These are phyloP conservation scores for Capitella teleta DNA, from an alignment of 1,140 invertebrate genomes.

Conservation along the genomic window DNA sequence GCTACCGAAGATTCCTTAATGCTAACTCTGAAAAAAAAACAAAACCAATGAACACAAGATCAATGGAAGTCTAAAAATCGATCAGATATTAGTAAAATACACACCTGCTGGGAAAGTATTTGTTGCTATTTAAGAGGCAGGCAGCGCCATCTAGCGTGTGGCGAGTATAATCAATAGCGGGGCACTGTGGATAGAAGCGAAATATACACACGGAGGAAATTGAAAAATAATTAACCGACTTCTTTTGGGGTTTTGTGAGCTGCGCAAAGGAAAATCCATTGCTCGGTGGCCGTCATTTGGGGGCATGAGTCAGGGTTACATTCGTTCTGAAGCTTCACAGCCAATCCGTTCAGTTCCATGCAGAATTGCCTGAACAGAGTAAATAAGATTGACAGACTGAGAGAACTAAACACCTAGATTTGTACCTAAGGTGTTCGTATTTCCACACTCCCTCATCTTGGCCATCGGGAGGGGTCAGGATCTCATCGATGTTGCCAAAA, in stretches of 20 bases:
- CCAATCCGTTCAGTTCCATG: slow-evolving; percentile 96
- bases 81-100: neutral
- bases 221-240: slow-evolving; percentile 20
- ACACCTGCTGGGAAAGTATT: slow-evolving; percentile 97
- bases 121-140: slow-evolving; percentile 96
- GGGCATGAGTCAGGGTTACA: slow-evolving; percentile 93
- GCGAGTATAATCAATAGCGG: slow-evolving; percentile 97
- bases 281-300: slow-evolving; percentile 99
- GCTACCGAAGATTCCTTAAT: slow-evolving; percentile 98
- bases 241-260: slow-evolving; percentile 99
- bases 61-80: too few relatives aligned
- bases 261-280: slow-evolving; percentile 99
- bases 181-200: slow-evolving; percentile 52
- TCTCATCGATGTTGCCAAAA: slow-evolving; percentile 83
- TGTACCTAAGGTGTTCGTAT: slow-evolving; percentile 96
- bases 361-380: slow-evolving; percentile 81
- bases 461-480: slow-evolving; percentile 87
- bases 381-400: neutral
- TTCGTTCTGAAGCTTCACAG: slow-evolving; percentile 82
- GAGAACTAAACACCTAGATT: slow-evolving; percentile 52
- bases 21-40: slow-evolving; percentile 61
- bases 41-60: neutral
- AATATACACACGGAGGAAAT: neutral
- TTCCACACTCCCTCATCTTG: slow-evolving; percentile 99
- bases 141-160: slow-evolving; percentile 99